phyloP scores from a whole-genome alignment of 2,797 vertebrate genomes.

The Nannoperca obscura region DNA sequence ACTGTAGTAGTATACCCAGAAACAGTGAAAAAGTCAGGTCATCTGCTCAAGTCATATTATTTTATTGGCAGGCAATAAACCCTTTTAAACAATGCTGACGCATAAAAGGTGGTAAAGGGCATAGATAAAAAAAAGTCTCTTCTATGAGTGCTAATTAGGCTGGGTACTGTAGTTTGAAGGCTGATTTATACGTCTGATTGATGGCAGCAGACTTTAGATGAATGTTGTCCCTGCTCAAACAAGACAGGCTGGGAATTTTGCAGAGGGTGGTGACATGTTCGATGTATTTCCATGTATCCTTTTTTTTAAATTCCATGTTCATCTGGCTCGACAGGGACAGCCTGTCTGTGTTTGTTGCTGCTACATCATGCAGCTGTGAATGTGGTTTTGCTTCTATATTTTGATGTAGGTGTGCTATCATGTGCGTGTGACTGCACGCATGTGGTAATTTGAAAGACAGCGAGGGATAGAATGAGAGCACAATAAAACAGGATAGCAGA shows the following conservation, averaged over 20 bases:
- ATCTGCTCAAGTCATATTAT: conserved; percentile 43
- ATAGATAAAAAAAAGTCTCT: not conserved
- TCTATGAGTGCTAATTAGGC: conserved; percentile 22
- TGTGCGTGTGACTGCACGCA: conserved; percentile 3
- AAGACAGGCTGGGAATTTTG: conserved; percentile 23
- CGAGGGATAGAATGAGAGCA: conserved; percentile 23
- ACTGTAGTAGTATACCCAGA: not conserved
- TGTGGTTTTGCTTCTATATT: conserved; percentile 34
- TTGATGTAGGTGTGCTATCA: conserved; percentile 24
- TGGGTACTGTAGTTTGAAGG: conserved; percentile 35
- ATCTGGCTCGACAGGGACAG: not conserved
- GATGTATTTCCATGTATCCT: not conserved
- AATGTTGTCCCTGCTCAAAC: conserved; percentile 17
- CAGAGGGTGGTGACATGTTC: conserved; percentile 17
- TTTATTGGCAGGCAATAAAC: conserved; percentile 54
- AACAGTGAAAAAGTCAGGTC: conserved; percentile 41
- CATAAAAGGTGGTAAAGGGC: conserved; percentile 39
- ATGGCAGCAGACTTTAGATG: conserved; percentile 34
- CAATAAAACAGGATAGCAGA: conserved; percentile 68
- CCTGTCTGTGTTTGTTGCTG: conserved; percentile 22
- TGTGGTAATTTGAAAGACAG: conserved; percentile 59
- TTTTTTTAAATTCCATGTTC: conserved; percentile 16
- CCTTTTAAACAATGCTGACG: conserved; percentile 41
- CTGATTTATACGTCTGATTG: conserved; percentile 23
- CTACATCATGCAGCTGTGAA: not conserved